phyloP scores from a whole-genome alignment of 2,113 vertebrate genomes.

The Sitta europaea region DNA sequence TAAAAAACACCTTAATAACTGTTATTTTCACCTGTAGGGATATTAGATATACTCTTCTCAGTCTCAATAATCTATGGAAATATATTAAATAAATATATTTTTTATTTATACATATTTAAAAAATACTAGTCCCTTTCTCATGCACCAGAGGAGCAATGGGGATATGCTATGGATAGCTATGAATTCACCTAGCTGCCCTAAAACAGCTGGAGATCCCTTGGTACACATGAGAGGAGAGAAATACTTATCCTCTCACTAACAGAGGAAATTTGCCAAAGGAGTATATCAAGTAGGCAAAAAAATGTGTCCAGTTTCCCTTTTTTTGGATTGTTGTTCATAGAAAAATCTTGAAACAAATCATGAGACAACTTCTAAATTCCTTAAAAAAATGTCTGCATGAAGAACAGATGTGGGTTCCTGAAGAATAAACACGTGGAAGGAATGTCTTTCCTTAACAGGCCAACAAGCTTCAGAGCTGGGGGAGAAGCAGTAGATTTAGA shows the following conservation, averaged over 20 bases:
- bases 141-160: not conserved
- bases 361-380: not conserved
- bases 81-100: too few species aligned
- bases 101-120: not conserved
- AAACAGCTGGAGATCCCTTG: not conserved
- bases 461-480: not conserved
- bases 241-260: not conserved
- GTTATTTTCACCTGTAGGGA: not conserved
- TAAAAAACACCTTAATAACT: not conserved
- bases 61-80: not conserved
- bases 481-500: not conserved
- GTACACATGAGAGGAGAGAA: not conserved
- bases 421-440: not conserved
- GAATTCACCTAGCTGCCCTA: not conserved
- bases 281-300: not conserved
- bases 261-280: not conserved
- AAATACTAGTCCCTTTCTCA: not conserved
- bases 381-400: not conserved
- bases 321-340: not conserved
- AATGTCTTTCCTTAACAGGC: not conserved
- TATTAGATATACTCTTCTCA: not conserved
- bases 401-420: fast-evolving
- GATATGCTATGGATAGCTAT: not conserved
- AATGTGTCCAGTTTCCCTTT: not conserved
- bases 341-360: not conserved